Evolutionary conservation across 2,113 vertebrate species (phyloP).

Genomic region (Plotosus lineatus): DNA sequence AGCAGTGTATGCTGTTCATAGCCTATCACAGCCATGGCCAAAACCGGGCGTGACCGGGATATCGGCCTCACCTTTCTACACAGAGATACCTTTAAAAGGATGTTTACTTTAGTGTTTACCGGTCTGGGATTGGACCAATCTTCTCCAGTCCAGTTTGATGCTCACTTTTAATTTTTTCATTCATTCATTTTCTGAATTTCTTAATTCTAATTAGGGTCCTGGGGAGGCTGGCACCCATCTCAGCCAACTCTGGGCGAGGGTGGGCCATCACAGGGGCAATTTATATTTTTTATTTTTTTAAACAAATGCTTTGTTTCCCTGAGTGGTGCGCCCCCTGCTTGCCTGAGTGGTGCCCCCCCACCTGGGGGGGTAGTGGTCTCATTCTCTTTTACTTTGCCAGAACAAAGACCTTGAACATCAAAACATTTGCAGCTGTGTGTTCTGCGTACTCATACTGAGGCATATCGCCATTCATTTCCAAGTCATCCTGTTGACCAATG

Average conservation of each 20-base stretch:
- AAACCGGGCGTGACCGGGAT: conserved; percentile 39
- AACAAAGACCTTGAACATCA: conserved; percentile 69
- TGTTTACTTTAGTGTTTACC: neutral
- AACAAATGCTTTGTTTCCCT: too few relatives aligned
- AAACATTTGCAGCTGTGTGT: conserved; percentile 71
- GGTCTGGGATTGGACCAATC: neutral
- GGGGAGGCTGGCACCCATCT: too few relatives aligned
- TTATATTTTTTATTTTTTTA: neutral
- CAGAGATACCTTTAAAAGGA: neutral
- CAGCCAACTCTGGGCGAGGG: too few relatives aligned
- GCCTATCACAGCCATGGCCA: conserved; percentile 38
- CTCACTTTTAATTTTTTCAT: neutral
- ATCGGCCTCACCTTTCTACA: neutral
- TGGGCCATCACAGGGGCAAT: too few relatives aligned
- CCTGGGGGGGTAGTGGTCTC: neutral
- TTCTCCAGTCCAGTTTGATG: neutral
- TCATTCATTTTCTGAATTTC: too few relatives aligned
- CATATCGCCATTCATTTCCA: neutral
- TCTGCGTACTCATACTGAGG: conserved; percentile 9
- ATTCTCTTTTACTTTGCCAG: neutral
- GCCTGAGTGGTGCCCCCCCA: too few relatives aligned
- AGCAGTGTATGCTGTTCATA: conserved; percentile 26
- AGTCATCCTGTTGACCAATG: neutral
- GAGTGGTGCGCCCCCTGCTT: too few relatives aligned
- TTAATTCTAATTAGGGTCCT: too few relatives aligned